Base-by-base conservation (phyloP, 1,140 invertebrate species). In the Dryas iulia region DNA sequence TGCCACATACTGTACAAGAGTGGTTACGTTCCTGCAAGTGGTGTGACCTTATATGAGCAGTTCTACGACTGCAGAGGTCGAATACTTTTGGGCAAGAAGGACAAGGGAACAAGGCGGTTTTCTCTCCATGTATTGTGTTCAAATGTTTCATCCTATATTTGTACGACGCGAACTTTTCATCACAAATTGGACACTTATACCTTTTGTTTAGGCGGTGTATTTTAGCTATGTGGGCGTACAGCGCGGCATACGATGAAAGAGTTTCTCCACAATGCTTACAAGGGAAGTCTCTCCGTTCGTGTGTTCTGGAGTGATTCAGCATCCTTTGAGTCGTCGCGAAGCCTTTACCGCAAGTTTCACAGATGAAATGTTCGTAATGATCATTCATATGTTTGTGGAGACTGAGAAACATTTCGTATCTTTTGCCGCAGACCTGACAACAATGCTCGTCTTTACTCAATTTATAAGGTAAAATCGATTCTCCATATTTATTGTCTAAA, bases 371-470 rank as follows among this genome's bases (percentile, higher is more conserved):
- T 0, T 92, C 78, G 39, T 88, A 89, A 68, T 93, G 93, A 12
- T 84, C 81, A 24, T 91, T 91, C 78, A 93, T 82, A 1, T 92
- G 90, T 31, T 85, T 83, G 69, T 92, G 84, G 0, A 92, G 82
- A 56, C 87, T 93, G 0, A 92, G 82, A 35, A 91, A 92, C 62
- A 90, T 79, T 56, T 93, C 89, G 63, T 92, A 93, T 1, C 83
- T 59, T 66, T 89, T 76, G 1, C 84, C 74, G 66, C 86, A 88
- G 47, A 93, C 72, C 69, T 85, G 82, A 81, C 86, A 86, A 28
- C 75, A 73, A 28, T 89, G 81, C 21, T 83, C 82, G 10, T 88
- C 83, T 67, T 79, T 83, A 24, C 72, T 84, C 10, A 90, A 65
- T 65, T 89, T 88, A 68, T 91, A 91, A 0, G 89, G 89, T 23